Percentiles rank a stretch among this genome's conserved stretches.
Evolutionary conservation across 2,113 vertebrate species (phyloP).

Genomic region (Lophochroa leadbeateri): DNA sequence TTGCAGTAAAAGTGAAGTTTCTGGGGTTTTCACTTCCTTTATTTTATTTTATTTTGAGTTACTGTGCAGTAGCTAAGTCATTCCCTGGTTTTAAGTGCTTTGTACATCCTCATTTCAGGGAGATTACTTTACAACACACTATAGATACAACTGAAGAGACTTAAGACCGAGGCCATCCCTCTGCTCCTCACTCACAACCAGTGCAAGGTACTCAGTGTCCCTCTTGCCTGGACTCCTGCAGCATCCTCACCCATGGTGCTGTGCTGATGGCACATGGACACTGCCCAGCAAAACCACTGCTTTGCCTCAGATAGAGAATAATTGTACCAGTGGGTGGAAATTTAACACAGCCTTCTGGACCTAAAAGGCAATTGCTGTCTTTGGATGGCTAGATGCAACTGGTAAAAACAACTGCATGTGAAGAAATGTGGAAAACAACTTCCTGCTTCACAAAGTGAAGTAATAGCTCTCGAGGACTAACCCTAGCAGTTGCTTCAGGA

Average conservation of each 20-base stretch:
- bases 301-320: neutral
- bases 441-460: neutral
- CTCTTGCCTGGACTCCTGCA: neutral
- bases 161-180: neutral
- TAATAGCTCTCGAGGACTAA: neutral
- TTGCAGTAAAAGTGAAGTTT: neutral
- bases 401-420: neutral
- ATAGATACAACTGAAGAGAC: neutral
- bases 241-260: accelerated
- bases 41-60: neutral
- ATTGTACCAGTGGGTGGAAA: neutral
- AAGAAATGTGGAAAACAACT: neutral
- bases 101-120: neutral
- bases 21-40: neutral
- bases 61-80: neutral
- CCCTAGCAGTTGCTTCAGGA: neutral
- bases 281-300: neutral
- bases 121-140: neutral
- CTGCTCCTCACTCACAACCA: accelerated
- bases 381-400: neutral
- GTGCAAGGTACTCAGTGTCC: neutral
- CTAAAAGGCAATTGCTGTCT: neutral
- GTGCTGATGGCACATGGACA: accelerated
- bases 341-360: neutral
- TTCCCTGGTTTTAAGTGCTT: neutral